Conservation (phyloP, 2,888 invertebrate genomes). For the Hymenopus coronatus region DNA sequence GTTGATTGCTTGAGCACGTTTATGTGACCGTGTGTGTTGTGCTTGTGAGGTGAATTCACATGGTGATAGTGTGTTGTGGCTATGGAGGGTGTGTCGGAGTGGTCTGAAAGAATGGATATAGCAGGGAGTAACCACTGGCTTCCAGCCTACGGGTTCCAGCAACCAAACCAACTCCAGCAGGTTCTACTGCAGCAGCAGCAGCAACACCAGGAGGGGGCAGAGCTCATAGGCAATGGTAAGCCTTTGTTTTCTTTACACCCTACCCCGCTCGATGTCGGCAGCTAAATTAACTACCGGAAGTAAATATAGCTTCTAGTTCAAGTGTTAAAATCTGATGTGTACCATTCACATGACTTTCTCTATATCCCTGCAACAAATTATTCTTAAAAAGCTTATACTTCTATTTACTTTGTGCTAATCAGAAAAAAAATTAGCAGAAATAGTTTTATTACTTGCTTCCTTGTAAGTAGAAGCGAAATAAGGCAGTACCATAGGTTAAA, state of each 20-base stretch:
- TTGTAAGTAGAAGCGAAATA: too few species aligned
- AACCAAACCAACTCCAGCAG: constrained; percentile 62
- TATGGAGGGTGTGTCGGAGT: constrained; percentile 64
- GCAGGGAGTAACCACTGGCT: constrained; percentile 62
- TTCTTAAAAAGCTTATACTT: too few species aligned
- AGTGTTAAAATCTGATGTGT: too few species aligned
- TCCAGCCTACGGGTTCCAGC: constrained; percentile 75
- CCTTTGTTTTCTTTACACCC: background rate
- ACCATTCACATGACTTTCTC: too few species aligned
- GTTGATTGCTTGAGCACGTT: background rate
- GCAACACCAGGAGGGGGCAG: background rate
- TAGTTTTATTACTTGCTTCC: too few species aligned
- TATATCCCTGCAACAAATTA: too few species aligned
- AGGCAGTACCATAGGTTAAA: too few species aligned
- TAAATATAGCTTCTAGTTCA: too few species aligned
- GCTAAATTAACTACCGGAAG: too few species aligned
- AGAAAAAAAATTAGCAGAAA: too few species aligned
- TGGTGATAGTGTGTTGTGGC: constrained; percentile 38
- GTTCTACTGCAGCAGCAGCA: constrained; percentile 30
- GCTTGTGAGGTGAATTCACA: background rate
- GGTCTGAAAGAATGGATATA: constrained; percentile 50
- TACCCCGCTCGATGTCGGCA: too few species aligned
- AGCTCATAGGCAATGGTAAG: background rate
- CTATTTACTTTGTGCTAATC: too few species aligned
- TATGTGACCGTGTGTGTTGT: background rate